Evolutionary conservation across 2,888 invertebrate genomes (phyloP), one percentile per base, ranked within the genome.

Genomic region (Platycheirus albimanus): DNA sequence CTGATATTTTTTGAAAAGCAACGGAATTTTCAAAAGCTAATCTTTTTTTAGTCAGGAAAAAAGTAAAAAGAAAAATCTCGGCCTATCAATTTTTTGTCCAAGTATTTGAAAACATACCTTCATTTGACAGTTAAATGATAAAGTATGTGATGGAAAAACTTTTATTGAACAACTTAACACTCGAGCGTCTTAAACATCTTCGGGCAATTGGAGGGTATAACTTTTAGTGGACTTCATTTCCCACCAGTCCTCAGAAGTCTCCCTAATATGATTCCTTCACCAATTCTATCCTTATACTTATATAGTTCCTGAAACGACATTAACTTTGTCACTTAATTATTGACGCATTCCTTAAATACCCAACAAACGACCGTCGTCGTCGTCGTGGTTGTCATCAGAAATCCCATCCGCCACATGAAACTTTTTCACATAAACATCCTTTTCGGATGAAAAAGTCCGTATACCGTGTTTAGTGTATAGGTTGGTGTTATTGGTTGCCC

Each of bases 261-360:
- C 30, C 30, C 30, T 7, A 33, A 24, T 24, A 52, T 11, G 13
- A 56, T 38, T 43, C 24, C 43, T 58, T 43, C 24, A 38, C 15
- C 43, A 58, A 58, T 41, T 58, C 20, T 15, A 43, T 28, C 28
- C 43, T 30, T 7, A 28, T 17, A 28, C 17, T n/a, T n/a, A 17
- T 58, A 58, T 28, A 28, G 28, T 41, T 58, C 17, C 43, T 41
- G 13, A 15, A 6, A 7, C 17, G 8, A 13, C 38, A 56, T 38
- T 38, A 58, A 61, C 61, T 61, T 45, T 61, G 43, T 61, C 61
- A 61, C 61, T 61, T 61, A 61, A 61, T 61, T 61, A 61, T 61
- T 30, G 30, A 43, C 43, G 45, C 61, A 61, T 61, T 61, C 61
- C 43, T 61, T 61, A 45, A 45, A 61, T 45, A 13, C 45, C 19